phyloP scores from a whole-genome alignment of 2,888 invertebrate species.

The Chorisops tibialis region DNA sequence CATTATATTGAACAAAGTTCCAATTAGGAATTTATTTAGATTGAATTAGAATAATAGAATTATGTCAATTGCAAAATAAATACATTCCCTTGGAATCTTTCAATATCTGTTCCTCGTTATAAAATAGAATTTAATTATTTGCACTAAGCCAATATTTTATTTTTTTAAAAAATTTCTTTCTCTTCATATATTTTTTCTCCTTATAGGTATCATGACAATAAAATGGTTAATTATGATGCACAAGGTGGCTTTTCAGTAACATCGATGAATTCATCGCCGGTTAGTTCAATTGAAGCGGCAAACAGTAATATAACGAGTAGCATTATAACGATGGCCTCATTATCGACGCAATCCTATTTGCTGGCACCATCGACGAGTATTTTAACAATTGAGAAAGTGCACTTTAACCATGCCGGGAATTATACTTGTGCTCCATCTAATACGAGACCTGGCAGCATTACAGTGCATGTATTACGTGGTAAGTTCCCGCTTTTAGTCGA shows the following conservation, averaged over 20 bases:
- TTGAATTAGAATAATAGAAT: too few species aligned
- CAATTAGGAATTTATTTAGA: too few species aligned
- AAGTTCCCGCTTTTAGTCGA: slow-evolving; percentile 38
- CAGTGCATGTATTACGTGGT: slow-evolving; percentile 70
- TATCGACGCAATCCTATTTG: slow-evolving; percentile 24
- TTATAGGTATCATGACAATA: slow-evolving; percentile 72
- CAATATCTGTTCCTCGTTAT: too few species aligned
- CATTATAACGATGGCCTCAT: slow-evolving; percentile 18
- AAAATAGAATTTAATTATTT: too few species aligned
- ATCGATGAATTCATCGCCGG: slow-evolving; percentile 2
- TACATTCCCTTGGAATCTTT: too few species aligned
- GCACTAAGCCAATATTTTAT: too few species aligned
- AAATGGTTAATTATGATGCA: slow-evolving; percentile 82
- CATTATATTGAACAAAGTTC: too few species aligned
- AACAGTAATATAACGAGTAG: slow-evolving; percentile 23
- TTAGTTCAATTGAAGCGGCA: slow-evolving; percentile 10
- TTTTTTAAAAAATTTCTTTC: background rate
- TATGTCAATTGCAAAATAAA: too few species aligned
- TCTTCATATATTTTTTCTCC: background rate
- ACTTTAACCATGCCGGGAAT: slow-evolving; percentile 68
- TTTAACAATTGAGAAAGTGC: slow-evolving; percentile 64
- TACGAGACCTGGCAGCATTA: slow-evolving; percentile 70
- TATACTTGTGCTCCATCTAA: slow-evolving; percentile 79
- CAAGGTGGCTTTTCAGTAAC: slow-evolving; percentile 59
- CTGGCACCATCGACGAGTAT: slow-evolving; percentile 54